phyloP scores from a whole-genome alignment of 1,140 invertebrate genomes.

The Wiebesia pumilae region DNA sequence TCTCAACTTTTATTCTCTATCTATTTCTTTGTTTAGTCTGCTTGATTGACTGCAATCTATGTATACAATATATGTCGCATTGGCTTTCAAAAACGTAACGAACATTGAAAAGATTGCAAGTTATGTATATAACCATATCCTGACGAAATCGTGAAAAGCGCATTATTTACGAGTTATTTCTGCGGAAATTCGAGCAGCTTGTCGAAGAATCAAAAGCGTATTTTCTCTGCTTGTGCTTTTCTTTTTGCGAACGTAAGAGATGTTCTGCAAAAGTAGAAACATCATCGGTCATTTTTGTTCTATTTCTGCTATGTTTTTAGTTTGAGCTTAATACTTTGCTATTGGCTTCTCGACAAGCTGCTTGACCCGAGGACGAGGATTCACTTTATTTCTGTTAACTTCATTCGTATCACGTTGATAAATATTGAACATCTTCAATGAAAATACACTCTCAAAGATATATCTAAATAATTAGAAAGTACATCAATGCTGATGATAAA shows the following conservation, averaged over 20 bases:
- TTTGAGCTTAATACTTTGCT: too few species aligned
- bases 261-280: background rate
- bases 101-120: background rate
- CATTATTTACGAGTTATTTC: background rate
- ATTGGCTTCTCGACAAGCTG: too few species aligned
- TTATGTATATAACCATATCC: background rate
- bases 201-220: background rate
- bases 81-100: conserved; percentile 14
- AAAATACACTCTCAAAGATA: too few species aligned
- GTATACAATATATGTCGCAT: too few species aligned
- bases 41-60: too few species aligned
- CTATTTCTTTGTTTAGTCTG: background rate
- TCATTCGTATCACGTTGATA: too few species aligned
- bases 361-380: too few species aligned
- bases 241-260: background rate
- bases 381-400: too few species aligned
- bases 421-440: too few species aligned
- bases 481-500: too few species aligned
- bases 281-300: background rate
- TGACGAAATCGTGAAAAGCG: background rate
- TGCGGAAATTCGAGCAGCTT: background rate
- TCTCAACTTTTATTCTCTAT: background rate
- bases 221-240: background rate
- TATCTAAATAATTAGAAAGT: too few species aligned
- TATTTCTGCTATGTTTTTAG: too few species aligned